Base-by-base conservation (phyloP, 1,140 invertebrate genomes). In the Leucophenga varia region DNA sequence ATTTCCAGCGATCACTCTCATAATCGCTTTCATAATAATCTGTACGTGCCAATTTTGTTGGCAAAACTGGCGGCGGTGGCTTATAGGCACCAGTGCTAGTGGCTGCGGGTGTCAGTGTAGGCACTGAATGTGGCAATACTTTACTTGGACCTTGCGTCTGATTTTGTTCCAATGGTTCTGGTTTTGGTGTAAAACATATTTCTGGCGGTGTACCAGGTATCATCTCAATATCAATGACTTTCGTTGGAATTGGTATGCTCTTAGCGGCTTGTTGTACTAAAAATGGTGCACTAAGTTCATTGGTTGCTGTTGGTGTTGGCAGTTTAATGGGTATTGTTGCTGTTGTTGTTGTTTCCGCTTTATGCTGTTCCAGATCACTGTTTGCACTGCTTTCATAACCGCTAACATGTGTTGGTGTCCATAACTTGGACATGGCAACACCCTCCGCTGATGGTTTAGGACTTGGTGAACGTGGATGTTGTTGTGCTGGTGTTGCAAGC, bases 1-100 rank as follows among this genome's bases (percentile, higher is more conserved):
- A 81, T 39, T 82, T 82, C 80, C 83, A 86, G 59, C 83, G 86
- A 74, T 88, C 86, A 56, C 85, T 87, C 67, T 88, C 86, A 56
- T 88, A 88, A 53, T 88, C 86, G 52, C 85, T 87, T 53, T 86
- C 71, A 44, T 70, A 85, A 2, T 82, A 78, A 30, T 77, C 77
- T 2, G 19, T 16, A 57, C 81, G 84, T 0, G 81, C 72, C 59
- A 86, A 84, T 56, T 85, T 86, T 0, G 79, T 78, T 7, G 84
- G 84, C 14, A 79, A 75, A 1, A 83, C 79, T 2, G 82, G 78
- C 10, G 81, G 79, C 9, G 78, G 73, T 6, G 72, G 55, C 34
- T 68, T 78, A 20, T 61, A 63, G 30, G 14, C 14, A 9, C 21
- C 7, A 10, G 37, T 51, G 21, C 34, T 35, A 12, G 7, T 38